Conservation (phyloP, 2,888 invertebrate species). For the Cheilosia grossa region DNA sequence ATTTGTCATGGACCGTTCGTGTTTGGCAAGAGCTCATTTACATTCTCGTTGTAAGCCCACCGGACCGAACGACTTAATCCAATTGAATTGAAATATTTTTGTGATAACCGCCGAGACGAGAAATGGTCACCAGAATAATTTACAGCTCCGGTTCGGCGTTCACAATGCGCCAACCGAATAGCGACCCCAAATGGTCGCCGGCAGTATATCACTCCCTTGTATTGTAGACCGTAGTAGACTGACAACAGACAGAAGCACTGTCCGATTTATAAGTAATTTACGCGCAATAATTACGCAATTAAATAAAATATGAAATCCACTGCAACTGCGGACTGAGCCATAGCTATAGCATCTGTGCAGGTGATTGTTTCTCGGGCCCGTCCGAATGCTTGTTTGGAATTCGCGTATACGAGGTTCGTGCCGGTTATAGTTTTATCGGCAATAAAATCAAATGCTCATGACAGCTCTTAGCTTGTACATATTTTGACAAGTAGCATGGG, state of each 20-base stretch:
- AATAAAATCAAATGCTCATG: slow-evolving; percentile 66
- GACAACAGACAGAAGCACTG: slow-evolving; percentile 70
- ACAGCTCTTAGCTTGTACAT: slow-evolving; percentile 61
- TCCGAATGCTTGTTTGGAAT: slow-evolving; percentile 5
- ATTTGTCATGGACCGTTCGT: slow-evolving; percentile 52
- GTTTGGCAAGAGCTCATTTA: slow-evolving; percentile 47
- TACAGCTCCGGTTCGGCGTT: slow-evolving; percentile 39
- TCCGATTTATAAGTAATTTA: slow-evolving; percentile 61
- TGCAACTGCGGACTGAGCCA: not conserved
- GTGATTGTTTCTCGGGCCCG: slow-evolving; percentile 20
- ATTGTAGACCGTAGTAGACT: slow-evolving; percentile 31
- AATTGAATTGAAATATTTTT: slow-evolving; percentile 66
- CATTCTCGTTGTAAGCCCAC: slow-evolving; percentile 43
- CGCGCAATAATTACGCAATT: slow-evolving; percentile 72
- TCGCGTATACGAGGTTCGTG: slow-evolving; percentile 19
- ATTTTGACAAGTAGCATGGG: slow-evolving; percentile 62
- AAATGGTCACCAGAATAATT: slow-evolving; percentile 52
- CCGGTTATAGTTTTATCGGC: slow-evolving; percentile 48
- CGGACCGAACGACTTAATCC: slow-evolving; percentile 65
- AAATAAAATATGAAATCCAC: slow-evolving; percentile 50
- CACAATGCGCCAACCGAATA: slow-evolving; percentile 4
- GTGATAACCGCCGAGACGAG: slow-evolving; percentile 44
- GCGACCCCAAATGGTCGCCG: slow-evolving; percentile 10
- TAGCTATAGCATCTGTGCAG: not conserved
- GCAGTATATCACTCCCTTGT: slow-evolving; percentile 57